A percentile compares a stretch with the other conserved stretches of the same genome.
Conservation (phyloP, 2,113 vertebrate genomes). For the Antechinus stuartii region DNA sequence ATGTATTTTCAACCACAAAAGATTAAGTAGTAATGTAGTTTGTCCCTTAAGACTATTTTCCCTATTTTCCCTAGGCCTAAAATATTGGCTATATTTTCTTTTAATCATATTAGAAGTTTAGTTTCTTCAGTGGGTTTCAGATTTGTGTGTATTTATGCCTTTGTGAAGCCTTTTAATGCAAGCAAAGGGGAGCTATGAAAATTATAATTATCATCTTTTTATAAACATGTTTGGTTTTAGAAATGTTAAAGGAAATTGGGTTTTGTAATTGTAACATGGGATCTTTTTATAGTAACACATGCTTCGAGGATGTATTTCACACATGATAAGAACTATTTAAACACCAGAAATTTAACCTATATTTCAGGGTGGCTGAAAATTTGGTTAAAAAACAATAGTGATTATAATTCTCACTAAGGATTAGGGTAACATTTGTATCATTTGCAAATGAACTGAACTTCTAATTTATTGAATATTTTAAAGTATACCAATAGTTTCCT, state of each 20-base stretch:
- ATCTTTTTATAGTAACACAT: neutral
- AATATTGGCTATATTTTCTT: neutral
- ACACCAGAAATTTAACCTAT: conserved; percentile 13
- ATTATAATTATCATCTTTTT: neutral
- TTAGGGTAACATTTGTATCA: neutral
- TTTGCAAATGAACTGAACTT: conserved; percentile 33
- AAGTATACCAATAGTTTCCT: conserved; percentile 21
- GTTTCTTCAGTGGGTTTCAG: conserved; percentile 2
- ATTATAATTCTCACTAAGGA: conserved; percentile 16
- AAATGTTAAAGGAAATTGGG: neutral
- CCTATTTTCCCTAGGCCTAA: neutral
- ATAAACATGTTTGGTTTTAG: neutral
- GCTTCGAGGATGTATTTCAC: conserved; percentile 16
- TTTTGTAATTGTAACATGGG: conserved; percentile 3
- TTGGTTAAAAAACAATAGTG: neutral
- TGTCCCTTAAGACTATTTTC: neutral
- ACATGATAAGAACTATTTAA: conserved; percentile 23
- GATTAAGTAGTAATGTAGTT: neutral
- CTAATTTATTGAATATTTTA: conserved; percentile 33
- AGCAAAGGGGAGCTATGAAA: neutral
- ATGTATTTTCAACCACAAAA: conserved; percentile 19
- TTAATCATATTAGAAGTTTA: conserved; percentile 13
- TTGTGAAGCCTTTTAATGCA: neutral
- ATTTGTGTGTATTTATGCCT: neutral
- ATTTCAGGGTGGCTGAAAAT: conserved; percentile 29